A percentile compares a stretch with the other conserved stretches of the same genome.
Evolutionary conservation across 2,888 invertebrate species (phyloP).

Genomic region (Metellina segmentata): DNA sequence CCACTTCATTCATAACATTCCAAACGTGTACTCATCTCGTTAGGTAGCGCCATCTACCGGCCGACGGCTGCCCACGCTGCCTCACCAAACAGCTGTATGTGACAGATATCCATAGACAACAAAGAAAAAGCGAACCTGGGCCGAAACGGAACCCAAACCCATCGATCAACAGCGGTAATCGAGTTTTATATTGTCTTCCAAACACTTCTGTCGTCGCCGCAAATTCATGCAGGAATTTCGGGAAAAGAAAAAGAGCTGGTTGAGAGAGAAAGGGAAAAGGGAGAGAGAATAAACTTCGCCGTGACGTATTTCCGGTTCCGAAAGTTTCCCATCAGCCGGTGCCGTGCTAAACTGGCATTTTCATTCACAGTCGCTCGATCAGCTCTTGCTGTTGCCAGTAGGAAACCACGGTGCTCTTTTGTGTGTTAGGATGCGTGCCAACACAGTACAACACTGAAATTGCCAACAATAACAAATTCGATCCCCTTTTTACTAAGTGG

Average conservation of each 20-base stretch:
- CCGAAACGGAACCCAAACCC: not conserved
- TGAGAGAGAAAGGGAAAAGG: not conserved
- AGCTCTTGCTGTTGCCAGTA: conserved; percentile 5
- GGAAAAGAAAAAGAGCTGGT: not conserved
- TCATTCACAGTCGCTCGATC: conserved; percentile 64
- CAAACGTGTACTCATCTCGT: conserved; percentile 55
- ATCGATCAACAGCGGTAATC: not conserved
- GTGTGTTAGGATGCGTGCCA: conserved; percentile 2
- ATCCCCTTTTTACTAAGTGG: not conserved
- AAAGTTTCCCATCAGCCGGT: conserved; percentile 58
- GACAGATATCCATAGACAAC: conserved; percentile 67
- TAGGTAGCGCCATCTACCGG: conserved; percentile 72
- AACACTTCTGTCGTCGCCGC: not conserved
- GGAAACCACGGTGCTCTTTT: conserved; percentile 7
- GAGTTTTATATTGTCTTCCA: not conserved
- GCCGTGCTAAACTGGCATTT: conserved; percentile 58
- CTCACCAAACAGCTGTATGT: conserved; percentile 61
- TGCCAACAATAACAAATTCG: not conserved
- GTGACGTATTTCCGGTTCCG: conserved; percentile 74
- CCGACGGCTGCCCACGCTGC: conserved; percentile 53
- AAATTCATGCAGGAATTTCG: conserved; percentile 33
- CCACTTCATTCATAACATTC: conserved; percentile 76
- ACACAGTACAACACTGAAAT: not conserved
- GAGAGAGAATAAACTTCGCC: conserved; percentile 1
- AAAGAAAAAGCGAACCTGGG: conserved; percentile 40